Percentiles rank a stretch among this genome's conserved stretches.
These are phyloP conservation scores for Ceyx margarethae DNA, from an alignment of 2,113 vertebrate species.

Conservation along the genomic window DNA sequence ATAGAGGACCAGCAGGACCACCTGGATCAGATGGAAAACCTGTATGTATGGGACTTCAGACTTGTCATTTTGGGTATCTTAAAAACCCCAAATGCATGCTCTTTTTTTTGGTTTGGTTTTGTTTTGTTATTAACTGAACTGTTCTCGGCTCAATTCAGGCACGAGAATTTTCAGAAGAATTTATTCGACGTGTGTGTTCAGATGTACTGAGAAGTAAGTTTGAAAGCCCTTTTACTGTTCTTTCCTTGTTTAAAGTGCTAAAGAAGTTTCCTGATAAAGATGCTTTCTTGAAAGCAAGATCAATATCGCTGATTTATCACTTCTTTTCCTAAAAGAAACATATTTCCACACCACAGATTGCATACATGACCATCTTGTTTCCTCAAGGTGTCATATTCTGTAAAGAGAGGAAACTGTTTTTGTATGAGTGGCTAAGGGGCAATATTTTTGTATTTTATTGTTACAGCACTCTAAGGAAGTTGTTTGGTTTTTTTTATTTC, in stretches of 20 bases:
- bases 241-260: neutral
- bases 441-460: neutral
- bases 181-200: conserved; percentile 91
- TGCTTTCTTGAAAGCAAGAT: neutral
- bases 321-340: neutral
- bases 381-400: neutral
- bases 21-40: conserved; percentile 88
- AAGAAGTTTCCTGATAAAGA: neutral
- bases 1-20: conserved; percentile 78
- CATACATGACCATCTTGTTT: neutral
- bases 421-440: neutral
- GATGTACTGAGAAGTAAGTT: conserved; percentile 91
- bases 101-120: neutral
- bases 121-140: neutral
- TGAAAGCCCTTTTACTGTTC: neutral
- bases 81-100: neutral
- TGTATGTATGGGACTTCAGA: conserved; percentile 74
- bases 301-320: neutral
- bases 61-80: neutral
- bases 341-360: neutral
- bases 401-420: neutral
- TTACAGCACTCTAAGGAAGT: neutral
- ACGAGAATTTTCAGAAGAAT: conserved; percentile 86
- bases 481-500: conserved; percentile 36
- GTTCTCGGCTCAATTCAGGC: conserved; percentile 75